Base-by-base conservation (phyloP, 1,140 invertebrate species). In the Glossosoma conforme region DNA sequence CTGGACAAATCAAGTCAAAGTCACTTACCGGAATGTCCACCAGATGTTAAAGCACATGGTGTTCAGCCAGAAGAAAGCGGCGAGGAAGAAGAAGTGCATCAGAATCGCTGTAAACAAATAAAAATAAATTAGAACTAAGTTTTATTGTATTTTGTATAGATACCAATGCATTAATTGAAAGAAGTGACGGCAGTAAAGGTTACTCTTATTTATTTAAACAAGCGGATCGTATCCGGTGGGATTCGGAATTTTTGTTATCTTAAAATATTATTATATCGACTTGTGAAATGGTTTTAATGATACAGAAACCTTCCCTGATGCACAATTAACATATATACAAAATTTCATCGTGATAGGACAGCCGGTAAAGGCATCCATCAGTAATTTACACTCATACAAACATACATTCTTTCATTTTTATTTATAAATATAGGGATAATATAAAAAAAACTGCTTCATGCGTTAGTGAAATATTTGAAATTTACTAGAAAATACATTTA, bases 11-110 rank as follows among this genome's bases (percentile, higher is more conserved):
- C n/a, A 28, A 28, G n/a, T 28, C n/a, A 8, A 28, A 28, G n/a
- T 28, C 6, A 77, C 82, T 83, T 64, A 87, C 84, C 83, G 74
- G 69, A 91, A 90, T 10, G 92, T 94, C 82, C 89, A 89, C 86
- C 89, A 94, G 65, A 94, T 91, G 71, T 95, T 93, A 74, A 93
- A 91, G 68, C 92, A 92, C 88, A 96, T 94, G 28, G 90, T 89
- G 71, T 91, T 92, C 47, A 97, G 86, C 94, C 94, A 97, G 68
- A 93, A 93, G 78, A 97, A 97, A 50, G 93, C 89, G 19, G 90
- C 82, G 62, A 97, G 75, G 71, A 93, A 94, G 70, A 92, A 87
- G 78, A 94, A 96, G 67, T 97, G 93, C 74, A 92, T 87, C 59
- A 82, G 75, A 35, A 90, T 80, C 41, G 88, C 89, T 80, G 87